Conservation (phyloP, 2,797 vertebrate species). For the Argyrosomus regius region DNA sequence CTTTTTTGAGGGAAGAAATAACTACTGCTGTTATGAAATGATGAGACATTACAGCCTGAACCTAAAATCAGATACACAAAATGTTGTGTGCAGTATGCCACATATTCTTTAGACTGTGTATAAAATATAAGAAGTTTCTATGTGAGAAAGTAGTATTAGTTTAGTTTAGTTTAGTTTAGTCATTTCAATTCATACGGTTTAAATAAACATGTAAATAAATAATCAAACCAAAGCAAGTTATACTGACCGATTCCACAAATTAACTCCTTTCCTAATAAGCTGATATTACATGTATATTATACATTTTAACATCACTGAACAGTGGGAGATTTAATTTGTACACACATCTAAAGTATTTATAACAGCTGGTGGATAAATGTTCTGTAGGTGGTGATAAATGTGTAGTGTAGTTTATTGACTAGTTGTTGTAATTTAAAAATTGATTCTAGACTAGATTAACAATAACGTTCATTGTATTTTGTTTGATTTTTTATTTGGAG, state of each 20-base stretch:
- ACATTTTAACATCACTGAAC: neutral
- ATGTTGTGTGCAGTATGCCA: neutral
- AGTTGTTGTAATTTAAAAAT: neutral
- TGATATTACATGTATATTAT: neutral
- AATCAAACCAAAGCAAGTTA: no score
- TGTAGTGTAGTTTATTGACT: neutral
- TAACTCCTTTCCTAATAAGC: no score
- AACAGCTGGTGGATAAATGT: neutral
- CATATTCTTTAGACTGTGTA: neutral
- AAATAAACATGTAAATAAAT: no score
- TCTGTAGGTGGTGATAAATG: neutral
- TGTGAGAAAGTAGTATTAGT: neutral
- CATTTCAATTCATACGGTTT: no score
- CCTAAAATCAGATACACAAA: neutral
- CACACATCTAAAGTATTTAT: neutral
- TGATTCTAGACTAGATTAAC: no score
- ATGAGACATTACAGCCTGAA: neutral
- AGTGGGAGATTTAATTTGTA: neutral
- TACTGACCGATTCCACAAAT: no score
- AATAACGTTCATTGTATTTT: no score
- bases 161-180: no score
- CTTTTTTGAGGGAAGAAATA: neutral
- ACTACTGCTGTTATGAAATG: neutral
- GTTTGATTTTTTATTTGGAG: no score
- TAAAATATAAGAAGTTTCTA: neutral